phyloP scores from a whole-genome alignment of 2,797 vertebrate species.

The Gephyroberyx darwinii region DNA sequence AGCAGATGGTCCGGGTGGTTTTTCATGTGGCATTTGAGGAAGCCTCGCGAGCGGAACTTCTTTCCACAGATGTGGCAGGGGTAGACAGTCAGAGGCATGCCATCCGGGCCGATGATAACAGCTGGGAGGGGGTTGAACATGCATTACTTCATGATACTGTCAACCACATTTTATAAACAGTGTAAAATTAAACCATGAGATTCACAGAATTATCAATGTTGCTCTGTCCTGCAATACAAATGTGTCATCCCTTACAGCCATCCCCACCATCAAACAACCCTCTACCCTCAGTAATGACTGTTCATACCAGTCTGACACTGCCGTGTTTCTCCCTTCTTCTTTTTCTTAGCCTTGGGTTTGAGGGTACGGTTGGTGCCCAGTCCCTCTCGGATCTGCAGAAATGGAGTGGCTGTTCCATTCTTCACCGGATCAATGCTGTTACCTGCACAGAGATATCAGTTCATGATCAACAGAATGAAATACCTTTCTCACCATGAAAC shows the following conservation, averaged over 20 bases:
- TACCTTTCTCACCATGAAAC: not conserved
- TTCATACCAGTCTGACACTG: constrained; percentile 96
- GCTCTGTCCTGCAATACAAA: not conserved
- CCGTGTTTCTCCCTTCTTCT: constrained; percentile 92
- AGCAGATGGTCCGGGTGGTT: constrained; percentile 92
- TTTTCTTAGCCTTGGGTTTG: constrained; percentile 95
- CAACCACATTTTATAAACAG: not conserved
- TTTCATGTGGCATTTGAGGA: constrained; percentile 98
- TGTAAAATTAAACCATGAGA: no score
- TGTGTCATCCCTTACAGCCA: no score
- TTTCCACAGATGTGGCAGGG: constrained; percentile 99
- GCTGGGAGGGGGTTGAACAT: constrained; percentile 77
- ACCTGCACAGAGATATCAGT: constrained; percentile 80
- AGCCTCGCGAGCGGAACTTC: constrained; percentile 98
- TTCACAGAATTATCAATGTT: not conserved
- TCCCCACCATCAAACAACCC: not conserved
- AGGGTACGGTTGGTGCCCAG: constrained; percentile 89
- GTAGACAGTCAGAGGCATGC: constrained; percentile 96
- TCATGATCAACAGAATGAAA: not conserved
- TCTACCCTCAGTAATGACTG: not conserved
- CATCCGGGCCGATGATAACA: constrained; percentile 98
- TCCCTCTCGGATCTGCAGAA: constrained; percentile 95
- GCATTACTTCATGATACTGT: not conserved
- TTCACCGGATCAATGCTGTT: constrained; percentile 92
- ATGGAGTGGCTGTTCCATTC: constrained; percentile 89